These are phyloP conservation scores for Struthidea cinerea DNA, from an alignment of 2,113 vertebrate genomes.

Conservation along the genomic window DNA sequence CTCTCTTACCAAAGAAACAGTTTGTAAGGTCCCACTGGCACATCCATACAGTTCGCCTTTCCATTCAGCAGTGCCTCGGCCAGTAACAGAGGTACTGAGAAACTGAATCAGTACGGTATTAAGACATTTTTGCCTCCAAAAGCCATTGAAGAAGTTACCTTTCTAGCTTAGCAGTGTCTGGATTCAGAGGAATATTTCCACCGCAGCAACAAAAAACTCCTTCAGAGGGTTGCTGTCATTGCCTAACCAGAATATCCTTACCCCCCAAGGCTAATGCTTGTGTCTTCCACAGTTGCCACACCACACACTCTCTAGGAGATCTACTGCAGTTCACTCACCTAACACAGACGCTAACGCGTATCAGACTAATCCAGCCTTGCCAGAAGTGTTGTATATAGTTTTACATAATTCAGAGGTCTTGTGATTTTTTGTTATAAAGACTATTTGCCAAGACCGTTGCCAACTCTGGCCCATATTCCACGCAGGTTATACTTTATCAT, in stretches of 20 bases:
- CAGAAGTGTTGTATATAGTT: not conserved
- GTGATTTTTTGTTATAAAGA: not conserved
- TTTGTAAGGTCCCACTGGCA: not conserved
- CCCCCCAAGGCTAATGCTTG: not conserved
- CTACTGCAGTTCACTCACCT: not conserved
- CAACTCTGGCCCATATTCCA: not conserved
- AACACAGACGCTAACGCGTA: fast-evolving
- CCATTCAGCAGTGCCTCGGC: fast-evolving
- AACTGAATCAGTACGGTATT: not conserved
- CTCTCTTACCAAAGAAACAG: not conserved
- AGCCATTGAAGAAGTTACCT: not conserved
- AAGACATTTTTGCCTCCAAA: not conserved
- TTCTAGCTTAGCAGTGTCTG: not conserved
- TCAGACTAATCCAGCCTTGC: not conserved
- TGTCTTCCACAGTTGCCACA: not conserved
- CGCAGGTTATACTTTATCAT: not conserved
- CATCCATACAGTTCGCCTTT: not conserved
- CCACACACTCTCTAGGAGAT: not conserved
- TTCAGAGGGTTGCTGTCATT: not conserved
- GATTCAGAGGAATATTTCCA: not conserved
- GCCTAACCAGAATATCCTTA: not conserved
- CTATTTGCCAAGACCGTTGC: not conserved
- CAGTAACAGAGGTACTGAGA: not conserved
- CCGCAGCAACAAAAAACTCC: not conserved
- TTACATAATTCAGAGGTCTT: not conserved